Conservation (phyloP, 2,797 vertebrate species). For the Caiman crocodilus region DNA sequence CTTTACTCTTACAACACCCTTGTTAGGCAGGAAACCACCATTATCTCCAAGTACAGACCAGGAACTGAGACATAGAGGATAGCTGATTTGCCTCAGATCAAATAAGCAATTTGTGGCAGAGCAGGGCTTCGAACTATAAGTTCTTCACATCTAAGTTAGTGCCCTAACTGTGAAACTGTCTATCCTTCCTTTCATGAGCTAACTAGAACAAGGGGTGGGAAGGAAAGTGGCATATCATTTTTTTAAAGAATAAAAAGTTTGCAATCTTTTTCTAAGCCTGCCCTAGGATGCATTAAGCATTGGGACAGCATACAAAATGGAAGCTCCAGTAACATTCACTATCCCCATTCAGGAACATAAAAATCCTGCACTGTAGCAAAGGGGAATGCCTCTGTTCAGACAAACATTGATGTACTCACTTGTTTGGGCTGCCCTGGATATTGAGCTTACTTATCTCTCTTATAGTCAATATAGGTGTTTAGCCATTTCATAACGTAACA, state of each 20-base stretch:
- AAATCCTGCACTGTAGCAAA: not conserved
- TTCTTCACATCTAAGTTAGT: no score
- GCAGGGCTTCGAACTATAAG: not conserved
- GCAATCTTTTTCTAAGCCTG: not conserved
- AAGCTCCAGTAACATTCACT: not conserved
- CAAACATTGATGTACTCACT: not conserved
- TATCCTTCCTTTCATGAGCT: no score
- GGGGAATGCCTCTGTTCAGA: not conserved
- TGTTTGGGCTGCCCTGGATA: not conserved
- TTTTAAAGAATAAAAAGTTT: not conserved
- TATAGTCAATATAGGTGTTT: not conserved
- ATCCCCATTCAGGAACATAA: not conserved
- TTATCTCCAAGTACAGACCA: rapidly evolving
- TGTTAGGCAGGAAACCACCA: rapidly evolving
- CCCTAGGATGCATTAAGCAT: not conserved
- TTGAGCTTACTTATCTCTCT: not conserved
- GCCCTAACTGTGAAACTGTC: no score
- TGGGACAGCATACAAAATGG: not conserved
- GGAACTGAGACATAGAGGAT: not conserved
- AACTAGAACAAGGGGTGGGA: no score
- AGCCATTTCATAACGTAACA: not conserved
- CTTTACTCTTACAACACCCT: not conserved
- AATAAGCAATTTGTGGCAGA: not conserved
- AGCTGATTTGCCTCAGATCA: not conserved
- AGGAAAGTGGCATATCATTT: no score